These are phyloP conservation scores for Gymnothorax reevesii DNA, from an alignment of 2,797 vertebrate genomes.

Conservation along the genomic window DNA sequence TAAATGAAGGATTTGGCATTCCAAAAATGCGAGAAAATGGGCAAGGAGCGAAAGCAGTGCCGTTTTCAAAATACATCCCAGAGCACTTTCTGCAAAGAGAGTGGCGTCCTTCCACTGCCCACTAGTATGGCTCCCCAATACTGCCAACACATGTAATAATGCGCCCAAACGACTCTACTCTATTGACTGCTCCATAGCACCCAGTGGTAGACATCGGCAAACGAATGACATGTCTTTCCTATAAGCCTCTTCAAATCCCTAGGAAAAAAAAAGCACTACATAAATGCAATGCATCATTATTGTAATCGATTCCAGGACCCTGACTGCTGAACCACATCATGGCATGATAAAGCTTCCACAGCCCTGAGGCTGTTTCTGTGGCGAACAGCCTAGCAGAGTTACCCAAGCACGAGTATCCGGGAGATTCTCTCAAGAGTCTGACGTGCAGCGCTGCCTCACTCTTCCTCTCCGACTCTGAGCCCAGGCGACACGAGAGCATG, in stretches of 20 bases:
- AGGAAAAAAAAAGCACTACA: not conserved
- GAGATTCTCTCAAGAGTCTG: not conserved
- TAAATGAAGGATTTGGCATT: too few species aligned
- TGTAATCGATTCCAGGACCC: not conserved
- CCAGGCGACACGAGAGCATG: not conserved
- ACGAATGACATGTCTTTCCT: not conserved
- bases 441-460: not conserved
- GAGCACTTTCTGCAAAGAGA: too few species aligned
- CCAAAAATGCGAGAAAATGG: too few species aligned
- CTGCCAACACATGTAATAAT: not conserved
- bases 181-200: not conserved
- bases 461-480: not conserved
- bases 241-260: not conserved
- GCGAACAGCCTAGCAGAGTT: not conserved
- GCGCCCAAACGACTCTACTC: not conserved
- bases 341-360: not conserved
- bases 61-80: too few species aligned
- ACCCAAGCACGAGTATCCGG: not conserved
- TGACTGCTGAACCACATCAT: not conserved
- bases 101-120: too few species aligned
- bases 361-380: not conserved
- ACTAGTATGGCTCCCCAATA: not conserved
- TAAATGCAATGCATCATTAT: not conserved
- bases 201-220: not conserved
- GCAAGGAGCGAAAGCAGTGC: too few species aligned